Percentiles rank a stretch among this genome's conserved stretches.
Evolutionary conservation across 1,140 invertebrate species (phyloP).

Genomic region (Saccostrea glomerata): DNA sequence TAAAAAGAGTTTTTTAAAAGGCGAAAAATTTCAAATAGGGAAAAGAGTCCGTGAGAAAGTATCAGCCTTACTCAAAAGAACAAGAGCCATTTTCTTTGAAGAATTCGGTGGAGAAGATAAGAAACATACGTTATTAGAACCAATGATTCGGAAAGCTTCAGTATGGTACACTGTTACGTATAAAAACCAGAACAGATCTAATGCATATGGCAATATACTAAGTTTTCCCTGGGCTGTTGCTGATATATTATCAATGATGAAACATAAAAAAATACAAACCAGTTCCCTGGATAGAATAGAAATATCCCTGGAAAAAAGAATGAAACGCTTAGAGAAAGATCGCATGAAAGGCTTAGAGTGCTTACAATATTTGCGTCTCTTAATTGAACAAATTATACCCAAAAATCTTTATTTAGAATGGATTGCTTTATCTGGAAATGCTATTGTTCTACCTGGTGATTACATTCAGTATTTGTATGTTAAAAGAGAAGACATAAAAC

Average conservation of each 20-base stretch:
- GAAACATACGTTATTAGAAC: not conserved
- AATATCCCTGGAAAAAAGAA: not conserved
- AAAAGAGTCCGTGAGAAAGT: constrained; percentile 34
- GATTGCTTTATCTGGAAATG: too few relatives aligned
- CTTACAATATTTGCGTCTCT: too few relatives aligned
- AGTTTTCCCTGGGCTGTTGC: constrained; percentile 44
- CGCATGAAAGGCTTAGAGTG: not conserved
- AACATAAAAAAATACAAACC: not conserved
- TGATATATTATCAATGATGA: not conserved
- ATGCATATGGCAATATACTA: not conserved
- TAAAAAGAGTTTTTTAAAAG: not conserved
- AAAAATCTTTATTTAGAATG: too few relatives aligned
- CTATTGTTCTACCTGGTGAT: too few relatives aligned
- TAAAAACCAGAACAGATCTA: not conserved
- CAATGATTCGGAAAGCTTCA: constrained; percentile 33
- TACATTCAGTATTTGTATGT: too few relatives aligned
- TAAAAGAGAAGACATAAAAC: too few relatives aligned
- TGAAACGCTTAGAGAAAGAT: not conserved
- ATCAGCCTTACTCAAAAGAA: not conserved
- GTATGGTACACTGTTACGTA: constrained; percentile 39
- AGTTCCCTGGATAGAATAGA: not conserved
- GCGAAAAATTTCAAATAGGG: constrained; percentile 41
- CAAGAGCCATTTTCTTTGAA: constrained; percentile 35
- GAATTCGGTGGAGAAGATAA: constrained; percentile 41
- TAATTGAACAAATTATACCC: too few relatives aligned